These are phyloP conservation scores for Cassiopea andromeda DNA, from an alignment of 30 jellyfish, hydroid and myxozoan genomes.

Conservation along the genomic window DNA sequence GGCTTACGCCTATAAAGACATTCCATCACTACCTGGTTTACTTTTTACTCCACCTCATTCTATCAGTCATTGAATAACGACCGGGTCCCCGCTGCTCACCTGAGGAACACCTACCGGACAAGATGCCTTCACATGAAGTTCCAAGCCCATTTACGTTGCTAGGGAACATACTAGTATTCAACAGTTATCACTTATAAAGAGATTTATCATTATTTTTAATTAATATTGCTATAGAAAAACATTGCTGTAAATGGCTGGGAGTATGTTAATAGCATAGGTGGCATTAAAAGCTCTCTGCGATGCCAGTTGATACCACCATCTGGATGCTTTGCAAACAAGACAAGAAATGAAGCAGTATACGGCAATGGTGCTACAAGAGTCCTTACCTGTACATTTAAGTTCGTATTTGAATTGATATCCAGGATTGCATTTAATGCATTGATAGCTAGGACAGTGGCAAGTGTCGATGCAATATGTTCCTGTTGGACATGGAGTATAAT, in stretches of 20 bases:
- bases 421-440: conserved; percentile 15
- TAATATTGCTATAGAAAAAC: no score
- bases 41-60: conserved; percentile 48
- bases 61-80: neutral
- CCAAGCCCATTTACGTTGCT: no score
- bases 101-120: conserved; percentile 51
- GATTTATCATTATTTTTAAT: no score
- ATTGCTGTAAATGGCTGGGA: no score
- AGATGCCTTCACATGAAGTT: conserved; percentile 9
- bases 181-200: no score
- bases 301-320: no score
- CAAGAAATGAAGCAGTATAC: no score
- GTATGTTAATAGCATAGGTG: no score
- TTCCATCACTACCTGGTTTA: conserved; percentile 33
- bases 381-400: neutral
- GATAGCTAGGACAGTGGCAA: conserved; percentile 35
- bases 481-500: conserved; percentile 22
- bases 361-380: neutral
- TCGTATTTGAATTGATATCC: neutral
- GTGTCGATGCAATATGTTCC: conserved; percentile 12
- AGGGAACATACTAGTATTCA: no score
- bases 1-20: conserved; percentile 7
- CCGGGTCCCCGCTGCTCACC: neutral
- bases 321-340: no score
- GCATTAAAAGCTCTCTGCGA: no score